phyloP scores from a whole-genome alignment of 2,888 invertebrate species.

The Phoronis australis region DNA sequence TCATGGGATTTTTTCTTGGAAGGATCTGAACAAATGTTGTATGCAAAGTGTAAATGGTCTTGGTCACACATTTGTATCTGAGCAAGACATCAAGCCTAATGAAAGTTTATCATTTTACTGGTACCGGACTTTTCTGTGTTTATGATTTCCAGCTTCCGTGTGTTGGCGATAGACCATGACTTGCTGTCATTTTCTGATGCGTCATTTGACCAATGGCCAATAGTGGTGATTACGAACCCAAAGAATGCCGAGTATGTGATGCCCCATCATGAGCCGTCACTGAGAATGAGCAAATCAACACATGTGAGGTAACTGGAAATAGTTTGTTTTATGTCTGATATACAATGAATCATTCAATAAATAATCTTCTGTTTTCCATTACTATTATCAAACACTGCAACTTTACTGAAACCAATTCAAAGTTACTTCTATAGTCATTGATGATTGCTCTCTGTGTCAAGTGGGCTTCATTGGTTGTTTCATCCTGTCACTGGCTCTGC shows the following conservation, averaged over 20 bases:
- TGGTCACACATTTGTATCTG: too few species aligned
- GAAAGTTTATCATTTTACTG: too few species aligned
- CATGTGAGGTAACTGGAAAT: conserved; percentile 65
- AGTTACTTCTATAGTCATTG: too few species aligned
- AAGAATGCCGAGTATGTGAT: conserved; percentile 73
- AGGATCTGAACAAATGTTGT: too few species aligned
- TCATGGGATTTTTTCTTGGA: too few species aligned
- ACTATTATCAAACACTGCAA: conserved; percentile 1
- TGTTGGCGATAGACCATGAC: conserved; percentile 84
- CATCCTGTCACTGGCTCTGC: too few species aligned
- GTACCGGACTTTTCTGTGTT: too few species aligned
- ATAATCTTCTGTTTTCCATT: background rate
- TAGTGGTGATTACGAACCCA: conserved; percentile 82
- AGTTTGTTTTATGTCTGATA: conserved; percentile 12
- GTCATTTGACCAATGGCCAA: conserved; percentile 66
- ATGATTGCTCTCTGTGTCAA: too few species aligned
- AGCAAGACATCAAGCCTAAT: too few species aligned
- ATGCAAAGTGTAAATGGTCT: too few species aligned
- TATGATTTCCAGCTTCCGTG: conserved; percentile 62
- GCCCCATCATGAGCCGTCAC: conserved; percentile 68
- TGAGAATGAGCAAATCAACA: conserved; percentile 65
- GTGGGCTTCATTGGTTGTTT: too few species aligned
- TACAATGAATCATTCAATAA: background rate
- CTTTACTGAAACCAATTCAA: too few species aligned
- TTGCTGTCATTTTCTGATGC: conserved; percentile 79